Percentiles rank a stretch among this genome's conserved stretches.
Conservation (phyloP, 2,113 vertebrate genomes). For the Turdus rufiventris region DNA sequence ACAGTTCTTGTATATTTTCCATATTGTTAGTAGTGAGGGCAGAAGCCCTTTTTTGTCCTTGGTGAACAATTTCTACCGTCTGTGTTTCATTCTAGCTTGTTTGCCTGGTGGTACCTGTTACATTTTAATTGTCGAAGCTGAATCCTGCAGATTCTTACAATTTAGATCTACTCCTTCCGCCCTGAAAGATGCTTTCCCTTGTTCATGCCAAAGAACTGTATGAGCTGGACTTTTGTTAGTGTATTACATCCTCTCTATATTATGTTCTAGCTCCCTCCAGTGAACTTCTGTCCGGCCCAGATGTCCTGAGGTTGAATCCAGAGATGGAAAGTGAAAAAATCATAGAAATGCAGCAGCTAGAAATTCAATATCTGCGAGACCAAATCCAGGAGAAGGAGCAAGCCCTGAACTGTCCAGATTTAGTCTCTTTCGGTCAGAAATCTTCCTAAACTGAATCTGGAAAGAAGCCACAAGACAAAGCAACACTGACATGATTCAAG, state of each 20-base stretch:
- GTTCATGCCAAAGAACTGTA: neutral
- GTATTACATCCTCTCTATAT: neutral
- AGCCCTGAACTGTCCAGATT: neutral
- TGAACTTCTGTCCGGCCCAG: neutral
- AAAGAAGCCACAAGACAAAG: neutral
- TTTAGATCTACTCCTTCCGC: neutral
- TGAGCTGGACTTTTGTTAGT: neutral
- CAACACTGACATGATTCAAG: neutral
- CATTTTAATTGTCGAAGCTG: neutral
- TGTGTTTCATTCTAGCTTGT: neutral
- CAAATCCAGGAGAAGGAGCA: constrained; percentile 67
- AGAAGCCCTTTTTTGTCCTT: neutral
- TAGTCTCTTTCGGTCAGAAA: constrained; percentile 28
- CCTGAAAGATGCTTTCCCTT: neutral
- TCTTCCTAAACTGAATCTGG: constrained; percentile 40
- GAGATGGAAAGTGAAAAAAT: constrained; percentile 76
- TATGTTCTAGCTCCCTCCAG: constrained; percentile 37
- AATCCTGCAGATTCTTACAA: neutral
- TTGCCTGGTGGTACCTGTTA: neutral
- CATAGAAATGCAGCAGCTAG: constrained; percentile 79
- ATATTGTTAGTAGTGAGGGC: neutral
- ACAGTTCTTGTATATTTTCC: neutral
- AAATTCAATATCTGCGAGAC: constrained; percentile 77
- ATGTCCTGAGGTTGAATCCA: constrained; percentile 64
- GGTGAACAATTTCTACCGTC: neutral